These are phyloP conservation scores for Venturia canescens DNA, from an alignment of 1,140 invertebrate species.

Conservation along the genomic window DNA sequence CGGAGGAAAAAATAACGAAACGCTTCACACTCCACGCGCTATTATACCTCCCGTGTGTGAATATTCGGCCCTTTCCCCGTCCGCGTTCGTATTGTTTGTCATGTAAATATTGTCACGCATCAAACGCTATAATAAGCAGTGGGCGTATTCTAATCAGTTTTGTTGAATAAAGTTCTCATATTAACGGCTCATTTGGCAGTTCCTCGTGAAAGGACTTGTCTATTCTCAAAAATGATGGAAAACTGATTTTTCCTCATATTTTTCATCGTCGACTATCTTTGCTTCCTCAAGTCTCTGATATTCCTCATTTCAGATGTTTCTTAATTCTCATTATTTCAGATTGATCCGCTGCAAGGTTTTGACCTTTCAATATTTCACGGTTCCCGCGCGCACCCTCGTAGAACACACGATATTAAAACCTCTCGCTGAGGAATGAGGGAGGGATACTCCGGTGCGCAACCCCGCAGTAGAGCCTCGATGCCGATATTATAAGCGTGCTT, in stretches of 20 bases:
- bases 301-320: too few relatives aligned
- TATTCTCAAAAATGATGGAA: too few relatives aligned
- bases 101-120: background rate
- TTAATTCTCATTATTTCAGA: too few relatives aligned
- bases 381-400: background rate
- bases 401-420: background rate
- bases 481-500: constrained; percentile 17
- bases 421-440: background rate
- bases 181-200: background rate
- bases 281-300: too few relatives aligned
- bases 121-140: background rate
- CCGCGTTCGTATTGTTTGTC: background rate
- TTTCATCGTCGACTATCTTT: too few relatives aligned
- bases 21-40: background rate
- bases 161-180: background rate
- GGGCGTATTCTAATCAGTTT: background rate
- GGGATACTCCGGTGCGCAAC: too few relatives aligned
- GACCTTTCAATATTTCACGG: background rate
- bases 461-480: background rate
- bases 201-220: background rate
- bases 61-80: background rate
- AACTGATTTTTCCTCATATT: too few relatives aligned
- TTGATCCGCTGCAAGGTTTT: too few relatives aligned
- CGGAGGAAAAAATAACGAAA: background rate
- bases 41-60: background rate